Percentiles rank a stretch among this genome's conserved stretches.
Evolutionary conservation across 2,797 vertebrate genomes (phyloP).

Genomic region (Sandelia bainsii): DNA sequence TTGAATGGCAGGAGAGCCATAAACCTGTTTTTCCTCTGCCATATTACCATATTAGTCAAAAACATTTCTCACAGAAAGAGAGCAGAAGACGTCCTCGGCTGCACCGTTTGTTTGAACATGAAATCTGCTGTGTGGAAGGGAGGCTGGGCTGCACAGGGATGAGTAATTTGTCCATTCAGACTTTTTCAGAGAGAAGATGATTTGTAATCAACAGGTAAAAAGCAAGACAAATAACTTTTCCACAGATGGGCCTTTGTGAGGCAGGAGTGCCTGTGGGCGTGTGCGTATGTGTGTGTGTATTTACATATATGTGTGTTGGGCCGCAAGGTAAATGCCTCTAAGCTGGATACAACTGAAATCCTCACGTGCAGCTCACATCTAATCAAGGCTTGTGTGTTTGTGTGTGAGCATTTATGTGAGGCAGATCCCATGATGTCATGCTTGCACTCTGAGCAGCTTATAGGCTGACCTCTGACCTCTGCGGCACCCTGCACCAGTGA

Average conservation of each 20-base stretch:
- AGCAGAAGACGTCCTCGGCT: slow-evolving; percentile 13
- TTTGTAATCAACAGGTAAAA: slow-evolving; percentile 62
- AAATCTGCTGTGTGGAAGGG: slow-evolving; percentile 33
- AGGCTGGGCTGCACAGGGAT: slow-evolving; percentile 10
- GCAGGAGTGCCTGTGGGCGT: slow-evolving; percentile 2
- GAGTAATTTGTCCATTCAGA: slow-evolving; percentile 42
- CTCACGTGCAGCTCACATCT: slow-evolving; percentile 71
- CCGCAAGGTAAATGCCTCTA: slow-evolving; percentile 53
- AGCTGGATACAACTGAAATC: slow-evolving; percentile 65
- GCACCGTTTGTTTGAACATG: slow-evolving; percentile 46
- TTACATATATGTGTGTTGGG: slow-evolving; percentile 24
- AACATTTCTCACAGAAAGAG: slow-evolving; percentile 40
- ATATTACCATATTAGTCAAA: slow-evolving; percentile 53
- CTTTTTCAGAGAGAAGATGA: slow-evolving; percentile 39
- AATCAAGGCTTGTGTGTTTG: slow-evolving; percentile 50
- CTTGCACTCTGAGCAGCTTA: slow-evolving; percentile 67
- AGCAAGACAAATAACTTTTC: slow-evolving; percentile 23
- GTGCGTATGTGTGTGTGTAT: slow-evolving; percentile 27
- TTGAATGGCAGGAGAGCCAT: slow-evolving; percentile 59
- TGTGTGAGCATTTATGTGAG: slow-evolving; percentile 17
- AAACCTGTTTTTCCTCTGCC: slow-evolving; percentile 41
- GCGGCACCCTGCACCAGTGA: slow-evolving; percentile 12
- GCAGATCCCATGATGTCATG: slow-evolving; percentile 49
- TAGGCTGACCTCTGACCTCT: slow-evolving; percentile 62
- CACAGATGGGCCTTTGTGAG: slow-evolving; percentile 30